Conservation (phyloP, 2,888 invertebrate species). For the Dione juno region DNA sequence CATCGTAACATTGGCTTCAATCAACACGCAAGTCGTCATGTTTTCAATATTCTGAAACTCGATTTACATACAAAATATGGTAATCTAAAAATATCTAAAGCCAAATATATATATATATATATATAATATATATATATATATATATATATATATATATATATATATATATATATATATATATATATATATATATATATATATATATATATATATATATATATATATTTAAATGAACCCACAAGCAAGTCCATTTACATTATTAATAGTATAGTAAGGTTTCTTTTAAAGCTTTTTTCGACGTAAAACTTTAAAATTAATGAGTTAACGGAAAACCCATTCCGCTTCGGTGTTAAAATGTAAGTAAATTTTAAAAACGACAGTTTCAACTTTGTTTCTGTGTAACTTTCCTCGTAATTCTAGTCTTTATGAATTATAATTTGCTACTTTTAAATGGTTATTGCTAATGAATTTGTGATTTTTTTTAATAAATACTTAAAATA, state of each 20-base stretch:
- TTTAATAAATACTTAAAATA: no score
- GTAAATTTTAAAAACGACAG: slow-evolving; percentile 34
- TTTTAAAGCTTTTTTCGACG: slow-evolving; percentile 35
- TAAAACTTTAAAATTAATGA: slow-evolving; percentile 40
- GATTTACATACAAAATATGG: no score
- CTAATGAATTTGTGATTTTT: neutral
- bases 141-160: no score
- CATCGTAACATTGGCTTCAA: no score
- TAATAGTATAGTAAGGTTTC: slow-evolving; percentile 15
- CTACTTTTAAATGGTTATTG: neutral
- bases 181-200: no score
- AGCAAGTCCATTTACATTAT: slow-evolving; percentile 13
- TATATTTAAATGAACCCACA: neutral
- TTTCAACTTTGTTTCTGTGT: slow-evolving; percentile 30
- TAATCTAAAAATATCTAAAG: no score
- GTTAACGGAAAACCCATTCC: slow-evolving; percentile 33
- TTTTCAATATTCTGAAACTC: no score
- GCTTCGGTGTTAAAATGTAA: slow-evolving; percentile 38
- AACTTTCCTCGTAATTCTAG: slow-evolving; percentile 15
- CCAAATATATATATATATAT: no score
- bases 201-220: no score
- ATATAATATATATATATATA: no score
- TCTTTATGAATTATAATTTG: slow-evolving; percentile 25
- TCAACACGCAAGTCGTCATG: no score
- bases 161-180: no score